A percentile compares a stretch with the other conserved stretches of the same genome.
phyloP scores from a whole-genome alignment of 2,113 vertebrate genomes.

The Osmerus mordax region DNA sequence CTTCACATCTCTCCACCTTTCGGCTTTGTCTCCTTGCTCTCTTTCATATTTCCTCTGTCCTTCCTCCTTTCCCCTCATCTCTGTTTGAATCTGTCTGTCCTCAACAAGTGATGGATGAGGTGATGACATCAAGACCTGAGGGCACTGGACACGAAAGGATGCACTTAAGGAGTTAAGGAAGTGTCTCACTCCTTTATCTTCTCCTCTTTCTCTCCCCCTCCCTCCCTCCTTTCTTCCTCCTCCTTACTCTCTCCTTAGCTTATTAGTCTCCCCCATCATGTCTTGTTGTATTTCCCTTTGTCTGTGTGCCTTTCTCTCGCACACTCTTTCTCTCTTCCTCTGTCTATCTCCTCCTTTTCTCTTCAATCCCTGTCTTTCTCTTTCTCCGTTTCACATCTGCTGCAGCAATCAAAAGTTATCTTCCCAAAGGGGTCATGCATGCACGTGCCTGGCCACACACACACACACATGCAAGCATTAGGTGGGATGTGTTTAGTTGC shows the following conservation, averaged over 20 bases:
- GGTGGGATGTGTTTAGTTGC: too few species aligned
- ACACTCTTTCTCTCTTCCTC: constrained; percentile 5
- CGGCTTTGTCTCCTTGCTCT: neutral
- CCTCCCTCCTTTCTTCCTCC: neutral
- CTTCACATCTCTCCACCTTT: neutral
- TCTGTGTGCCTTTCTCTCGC: constrained; percentile 11
- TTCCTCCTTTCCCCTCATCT: neutral
- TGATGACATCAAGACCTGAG: too few species aligned
- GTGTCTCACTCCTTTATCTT: neutral
- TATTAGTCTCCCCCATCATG: constrained; percentile 10
- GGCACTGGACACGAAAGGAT: too few species aligned
- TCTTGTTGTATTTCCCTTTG: neutral
- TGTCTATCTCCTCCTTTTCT: constrained; percentile 13
- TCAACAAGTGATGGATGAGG: too few species aligned
- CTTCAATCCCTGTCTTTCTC: constrained; percentile 11
- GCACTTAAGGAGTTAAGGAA: too few species aligned
- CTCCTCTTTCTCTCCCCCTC: neutral
- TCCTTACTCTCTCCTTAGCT: neutral
- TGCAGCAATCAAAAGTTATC: constrained; percentile 54
- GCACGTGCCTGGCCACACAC: constrained; percentile 23
- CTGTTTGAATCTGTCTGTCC: too few species aligned
- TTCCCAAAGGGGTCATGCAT: constrained; percentile 41
- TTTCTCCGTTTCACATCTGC: constrained; percentile 47
- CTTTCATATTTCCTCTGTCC: constrained; percentile 12
- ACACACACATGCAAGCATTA: constrained; percentile 1